These are phyloP conservation scores for Brachionus asplanchnoidis DNA, from an alignment of 1,140 invertebrate species.

Conservation along the genomic window DNA sequence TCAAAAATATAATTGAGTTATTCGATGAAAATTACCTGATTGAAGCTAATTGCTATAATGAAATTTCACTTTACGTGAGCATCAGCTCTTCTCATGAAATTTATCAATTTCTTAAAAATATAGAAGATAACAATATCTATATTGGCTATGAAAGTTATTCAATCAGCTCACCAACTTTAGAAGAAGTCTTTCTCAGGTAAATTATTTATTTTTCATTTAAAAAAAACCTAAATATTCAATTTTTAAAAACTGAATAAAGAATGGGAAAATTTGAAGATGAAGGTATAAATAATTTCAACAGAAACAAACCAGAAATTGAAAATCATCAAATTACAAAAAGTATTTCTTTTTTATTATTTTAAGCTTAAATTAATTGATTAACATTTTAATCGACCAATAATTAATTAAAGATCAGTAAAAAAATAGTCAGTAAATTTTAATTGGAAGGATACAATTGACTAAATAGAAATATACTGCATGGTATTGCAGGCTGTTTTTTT, in stretches of 20 bases:
- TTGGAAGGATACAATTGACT: no score
- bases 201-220: neutral
- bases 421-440: no score
- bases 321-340: neutral
- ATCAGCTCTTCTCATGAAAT: neutral
- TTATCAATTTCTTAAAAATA: neutral
- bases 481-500: no score
- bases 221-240: neutral
- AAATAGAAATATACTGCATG: no score
- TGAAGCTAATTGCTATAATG: neutral
- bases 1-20: slow-evolving; percentile 35
- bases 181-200: slow-evolving; percentile 37
- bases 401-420: no score
- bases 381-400: no score
- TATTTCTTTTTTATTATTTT: neutral
- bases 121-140: neutral
- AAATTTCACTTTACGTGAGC: neutral
- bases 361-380: no score
- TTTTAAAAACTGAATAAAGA: no score
- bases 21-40: slow-evolving; percentile 28
- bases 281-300: neutral
- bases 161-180: slow-evolving; percentile 15
- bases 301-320: neutral
- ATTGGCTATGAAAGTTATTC: slow-evolving; percentile 31
- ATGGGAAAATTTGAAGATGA: neutral